Evolutionary conservation across 1,140 invertebrate genomes (phyloP), one percentile per base, ranked within the genome.

Genomic region (Cydia strobilella): DNA sequence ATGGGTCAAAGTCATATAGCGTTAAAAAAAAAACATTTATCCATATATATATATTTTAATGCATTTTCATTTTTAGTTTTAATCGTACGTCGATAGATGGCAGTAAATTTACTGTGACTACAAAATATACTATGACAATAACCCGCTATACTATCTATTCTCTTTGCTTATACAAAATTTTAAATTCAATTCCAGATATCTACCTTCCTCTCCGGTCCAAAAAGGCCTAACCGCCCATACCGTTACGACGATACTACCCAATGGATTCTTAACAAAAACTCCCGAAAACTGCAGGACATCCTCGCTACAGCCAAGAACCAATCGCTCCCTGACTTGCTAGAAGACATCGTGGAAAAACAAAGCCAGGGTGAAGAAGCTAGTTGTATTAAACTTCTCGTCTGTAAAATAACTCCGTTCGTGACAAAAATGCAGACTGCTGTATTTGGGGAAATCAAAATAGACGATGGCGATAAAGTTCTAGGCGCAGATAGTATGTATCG

Each of bases 401-500:
- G 97, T 84, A 97, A 97, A 90, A 94, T 94, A 62, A 94, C 95
- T 1, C 96, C 96, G 1, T 94, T 97, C 51, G 94, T 97, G 76
- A 94, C 93, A 88, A 95, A 95, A 72, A 96, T 96, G 93, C 96
- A 97, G 86, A 93, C 94, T 39, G 94, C 95, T 1, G 85, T 96
- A 1, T 92, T 93, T 78, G 88, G 88, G 35, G 87, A 89, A 27
- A 77, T 90, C 20, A 75, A 80, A 18, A 15, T 7, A 27, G 75
- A 78, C 20, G 76, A 23, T 6, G 80, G 75, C n/a, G 45, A 80
- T 15, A 79, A 80, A 35, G 45, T 73, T 27, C 73, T 80, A 74
- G 90, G 88, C 31, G 93, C 89, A 25, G 75, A 81, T 7, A 85
- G 90, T 6, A 90, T 95, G 80, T 95, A 94, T 82, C 90, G 93